phyloP scores from a whole-genome alignment of 2,888 invertebrate genomes.

The Polymixis lichenea region DNA sequence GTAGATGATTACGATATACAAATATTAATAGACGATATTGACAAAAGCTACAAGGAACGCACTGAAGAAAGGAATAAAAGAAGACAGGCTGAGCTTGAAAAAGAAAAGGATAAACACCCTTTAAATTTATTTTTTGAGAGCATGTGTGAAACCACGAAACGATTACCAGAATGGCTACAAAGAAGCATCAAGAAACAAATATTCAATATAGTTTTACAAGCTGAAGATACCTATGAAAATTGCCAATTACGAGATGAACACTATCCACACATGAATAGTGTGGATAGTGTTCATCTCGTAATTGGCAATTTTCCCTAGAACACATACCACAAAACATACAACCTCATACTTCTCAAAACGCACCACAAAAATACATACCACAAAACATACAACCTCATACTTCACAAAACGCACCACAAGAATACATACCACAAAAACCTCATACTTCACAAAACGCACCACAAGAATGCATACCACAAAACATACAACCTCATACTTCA shows the following conservation, averaged over 20 bases:
- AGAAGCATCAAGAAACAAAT: slow-evolving; percentile 19
- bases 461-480: too few relatives aligned
- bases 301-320: too few relatives aligned
- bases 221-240: slow-evolving; percentile 14
- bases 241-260: slow-evolving; percentile 16
- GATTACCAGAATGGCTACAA: slow-evolving; percentile 19
- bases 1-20: slow-evolving; percentile 30
- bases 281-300: too few relatives aligned
- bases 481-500: too few relatives aligned
- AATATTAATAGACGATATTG: slow-evolving; percentile 17
- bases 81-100: slow-evolving; percentile 21
- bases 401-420: too few relatives aligned
- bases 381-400: neutral
- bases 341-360: too few relatives aligned
- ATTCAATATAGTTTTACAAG: slow-evolving; percentile 15
- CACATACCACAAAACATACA: neutral
- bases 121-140: slow-evolving; percentile 1
- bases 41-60: slow-evolving; percentile 17
- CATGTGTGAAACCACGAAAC: slow-evolving; percentile 18
- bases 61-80: slow-evolving; percentile 27
- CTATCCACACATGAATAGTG: slow-evolving; percentile 20
- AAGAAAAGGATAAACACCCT: slow-evolving; percentile 22
- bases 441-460: too few relatives aligned
- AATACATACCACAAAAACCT: too few relatives aligned
- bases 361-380: slow-evolving; percentile 1